Evolutionary conservation across 35 echinoderm and acorn worm species (phyloP), one percentile per base, ranked within the genome.

Genomic region (Heliocidaris erythrogramma): DNA sequence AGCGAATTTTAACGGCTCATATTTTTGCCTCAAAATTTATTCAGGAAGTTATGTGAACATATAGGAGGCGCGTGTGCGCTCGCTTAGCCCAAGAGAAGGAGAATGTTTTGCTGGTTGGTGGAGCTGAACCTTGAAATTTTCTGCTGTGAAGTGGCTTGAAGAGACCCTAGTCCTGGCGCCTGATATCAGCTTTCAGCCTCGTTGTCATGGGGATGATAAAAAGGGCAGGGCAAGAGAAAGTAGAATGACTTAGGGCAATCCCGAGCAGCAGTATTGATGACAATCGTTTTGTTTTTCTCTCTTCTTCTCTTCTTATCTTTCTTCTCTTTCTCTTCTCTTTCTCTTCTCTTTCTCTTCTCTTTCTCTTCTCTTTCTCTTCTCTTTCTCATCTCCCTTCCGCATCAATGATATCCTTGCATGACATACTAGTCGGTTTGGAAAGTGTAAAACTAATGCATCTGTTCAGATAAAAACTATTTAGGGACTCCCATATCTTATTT

Each of bases 61-160:
- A 27, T n/a, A 78, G 65, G 14, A 2, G 65, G 65, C 65, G 5
- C 18, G 18, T 78, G 65, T 78, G 65, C 65, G 17, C 65, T 78
- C 65, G 17, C 65, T 78, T 78, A 24, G 65, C 65, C 65, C 65
- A 78, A 78, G 65, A 78, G 65, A 78, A 78, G 65, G 65, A 78
- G 65, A 78, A 78, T 78, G 27, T 78, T 78, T 78, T 78, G 65
- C 65, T 78, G 65, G 65, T 78, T 78, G 65, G 65, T 78, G 27
- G 65, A 78, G 27, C 65, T 78, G 65, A 78, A 78, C 65, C 65
- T 78, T 78, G 65, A 78, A 78, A 78, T 78, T 78, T 78, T 78
- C 65, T 78, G 65, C 65, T 7, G 65, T 78, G 65, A 78, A 78
- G 65, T 78, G 65, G 65, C 65, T 78, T 78, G 65, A 78, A 78